Evolutionary conservation across 2,113 vertebrate species (phyloP).

Genomic region (Elanoides forficatus): DNA sequence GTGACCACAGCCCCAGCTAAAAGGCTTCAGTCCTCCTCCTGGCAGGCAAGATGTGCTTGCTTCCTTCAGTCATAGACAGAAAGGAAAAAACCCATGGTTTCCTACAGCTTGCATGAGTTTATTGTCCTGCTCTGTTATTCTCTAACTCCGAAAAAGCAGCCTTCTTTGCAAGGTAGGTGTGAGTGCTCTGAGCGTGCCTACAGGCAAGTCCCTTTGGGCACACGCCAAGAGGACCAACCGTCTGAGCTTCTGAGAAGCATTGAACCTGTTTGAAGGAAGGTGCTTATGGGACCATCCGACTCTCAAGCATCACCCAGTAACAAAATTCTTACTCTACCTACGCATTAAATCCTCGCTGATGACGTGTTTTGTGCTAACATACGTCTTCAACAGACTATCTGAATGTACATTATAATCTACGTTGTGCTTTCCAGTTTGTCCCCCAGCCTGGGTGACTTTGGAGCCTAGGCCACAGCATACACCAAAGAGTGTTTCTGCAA

Average conservation of each 20-base stretch:
- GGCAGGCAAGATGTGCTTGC: not conserved
- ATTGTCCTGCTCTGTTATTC: not conserved
- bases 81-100: not conserved
- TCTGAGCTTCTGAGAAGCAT: not conserved
- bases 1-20: not conserved
- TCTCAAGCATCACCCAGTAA: not conserved
- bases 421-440: not conserved
- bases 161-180: not conserved
- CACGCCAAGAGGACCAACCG: not conserved
- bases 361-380: not conserved
- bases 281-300: not conserved
- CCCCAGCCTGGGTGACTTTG: not conserved
- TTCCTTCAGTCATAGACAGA: not conserved
- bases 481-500: not conserved
- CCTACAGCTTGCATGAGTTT: not conserved
- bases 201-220: not conserved
- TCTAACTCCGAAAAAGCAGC: not conserved
- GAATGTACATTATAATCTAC: not conserved
- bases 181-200: not conserved
- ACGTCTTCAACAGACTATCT: not conserved
- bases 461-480: not conserved
- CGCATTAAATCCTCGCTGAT: not conserved
- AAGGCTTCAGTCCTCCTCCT: not conserved
- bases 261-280: not conserved
- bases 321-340: not conserved